Evolutionary conservation across 2,113 vertebrate species (phyloP).

Genomic region (Plecotus auritus): DNA sequence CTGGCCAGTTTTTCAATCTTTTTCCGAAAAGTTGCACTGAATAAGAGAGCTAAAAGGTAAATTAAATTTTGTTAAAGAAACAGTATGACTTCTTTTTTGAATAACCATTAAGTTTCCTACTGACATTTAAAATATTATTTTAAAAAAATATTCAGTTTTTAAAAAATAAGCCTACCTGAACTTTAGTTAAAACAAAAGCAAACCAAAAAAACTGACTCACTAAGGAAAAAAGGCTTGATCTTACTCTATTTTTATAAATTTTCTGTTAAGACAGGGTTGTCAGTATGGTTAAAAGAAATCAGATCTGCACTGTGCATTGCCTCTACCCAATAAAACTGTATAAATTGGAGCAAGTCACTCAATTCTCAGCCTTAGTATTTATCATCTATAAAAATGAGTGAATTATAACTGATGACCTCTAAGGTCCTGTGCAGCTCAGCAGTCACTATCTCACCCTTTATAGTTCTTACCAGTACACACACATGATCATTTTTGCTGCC

Average conservation of each 20-base stretch:
- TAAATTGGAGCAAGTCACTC: neutral
- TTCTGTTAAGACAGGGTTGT: constrained; percentile 3
- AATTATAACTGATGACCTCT: neutral
- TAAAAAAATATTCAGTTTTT: neutral
- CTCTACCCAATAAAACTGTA: neutral
- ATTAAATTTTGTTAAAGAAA: constrained; percentile 54
- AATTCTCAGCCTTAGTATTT: neutral
- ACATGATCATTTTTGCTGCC: neutral
- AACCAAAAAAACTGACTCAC: constrained; percentile 17
- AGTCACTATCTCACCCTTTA: neutral
- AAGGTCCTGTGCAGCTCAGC: neutral
- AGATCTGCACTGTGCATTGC: neutral
- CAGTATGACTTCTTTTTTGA: neutral
- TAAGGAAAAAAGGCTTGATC: neutral
- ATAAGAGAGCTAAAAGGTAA: constrained; percentile 90
- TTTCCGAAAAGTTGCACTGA: constrained; percentile 98
- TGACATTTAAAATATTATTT: constrained; percentile 2
- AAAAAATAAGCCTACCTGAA: neutral
- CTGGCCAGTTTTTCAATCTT: constrained; percentile 97
- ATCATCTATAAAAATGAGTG: neutral
- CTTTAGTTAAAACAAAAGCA: neutral
- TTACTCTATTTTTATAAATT: neutral
- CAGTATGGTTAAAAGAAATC: neutral
- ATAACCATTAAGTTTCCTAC: neutral
- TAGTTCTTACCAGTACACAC: neutral